Evolutionary conservation across 2,113 vertebrate species (phyloP).

Genomic region (Montifringilla adamsi): DNA sequence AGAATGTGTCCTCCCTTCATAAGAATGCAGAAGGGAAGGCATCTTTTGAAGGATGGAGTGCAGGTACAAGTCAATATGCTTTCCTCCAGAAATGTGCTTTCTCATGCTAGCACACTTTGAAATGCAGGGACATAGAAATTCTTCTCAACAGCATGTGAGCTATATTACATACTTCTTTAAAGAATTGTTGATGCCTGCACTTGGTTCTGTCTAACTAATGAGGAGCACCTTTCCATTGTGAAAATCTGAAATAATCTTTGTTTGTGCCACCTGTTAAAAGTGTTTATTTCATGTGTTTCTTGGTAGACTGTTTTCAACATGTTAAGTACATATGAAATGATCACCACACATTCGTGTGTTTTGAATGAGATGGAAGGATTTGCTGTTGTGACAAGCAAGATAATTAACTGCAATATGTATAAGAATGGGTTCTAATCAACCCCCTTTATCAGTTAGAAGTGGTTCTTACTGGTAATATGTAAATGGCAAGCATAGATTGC

Average conservation of each 20-base stretch:
- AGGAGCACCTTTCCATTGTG: background rate
- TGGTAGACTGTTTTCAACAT: background rate
- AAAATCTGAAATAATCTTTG: background rate
- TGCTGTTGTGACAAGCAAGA: background rate
- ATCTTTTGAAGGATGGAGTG: background rate
- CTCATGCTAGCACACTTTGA: background rate
- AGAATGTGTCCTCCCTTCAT: background rate
- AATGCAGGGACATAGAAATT: background rate
- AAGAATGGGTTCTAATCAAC: background rate
- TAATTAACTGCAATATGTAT: background rate
- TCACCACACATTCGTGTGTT: background rate
- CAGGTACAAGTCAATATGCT: background rate
- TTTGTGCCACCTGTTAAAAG: background rate
- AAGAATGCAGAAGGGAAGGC: background rate
- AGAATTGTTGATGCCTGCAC: background rate
- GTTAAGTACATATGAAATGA: background rate
- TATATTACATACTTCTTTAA: background rate
- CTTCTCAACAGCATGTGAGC: background rate
- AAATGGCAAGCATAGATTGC: background rate
- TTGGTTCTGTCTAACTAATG: background rate
- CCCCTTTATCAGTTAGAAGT: background rate
- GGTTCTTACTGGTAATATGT: background rate
- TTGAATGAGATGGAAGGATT: background rate
- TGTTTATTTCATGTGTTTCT: background rate
- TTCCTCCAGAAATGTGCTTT: background rate